phyloP scores from a whole-genome alignment of 2,888 invertebrate species.

The Hedya salicella region DNA sequence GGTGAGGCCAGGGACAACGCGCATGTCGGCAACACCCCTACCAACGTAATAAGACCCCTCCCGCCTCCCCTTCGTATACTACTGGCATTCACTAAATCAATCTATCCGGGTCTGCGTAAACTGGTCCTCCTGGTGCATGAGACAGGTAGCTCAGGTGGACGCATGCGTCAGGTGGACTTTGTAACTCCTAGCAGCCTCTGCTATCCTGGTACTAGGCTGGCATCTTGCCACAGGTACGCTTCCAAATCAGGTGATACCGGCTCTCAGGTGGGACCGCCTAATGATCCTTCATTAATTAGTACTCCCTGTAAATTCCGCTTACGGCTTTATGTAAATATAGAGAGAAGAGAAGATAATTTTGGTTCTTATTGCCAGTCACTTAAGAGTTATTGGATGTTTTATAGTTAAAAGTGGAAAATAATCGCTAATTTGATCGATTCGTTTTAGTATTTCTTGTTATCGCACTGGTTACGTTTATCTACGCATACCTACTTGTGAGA shows the following conservation, averaged over 20 bases:
- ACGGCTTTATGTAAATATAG: neutral
- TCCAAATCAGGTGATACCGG: slow-evolving; percentile 72
- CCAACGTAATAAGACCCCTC: slow-evolving; percentile 42
- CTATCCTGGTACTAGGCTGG: slow-evolving; percentile 81
- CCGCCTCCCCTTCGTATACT: slow-evolving; percentile 45
- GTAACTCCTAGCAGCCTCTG: slow-evolving; percentile 60
- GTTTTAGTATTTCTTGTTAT: slow-evolving; percentile 33
- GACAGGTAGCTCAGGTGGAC: slow-evolving; percentile 78
- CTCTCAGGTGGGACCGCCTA: slow-evolving; percentile 62
- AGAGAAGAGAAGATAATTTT: too few relatives aligned
- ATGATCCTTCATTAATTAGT: slow-evolving; percentile 59
- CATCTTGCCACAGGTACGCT: slow-evolving; percentile 85
- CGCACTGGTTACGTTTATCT: slow-evolving; percentile 31
- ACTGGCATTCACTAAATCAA: slow-evolving; percentile 47
- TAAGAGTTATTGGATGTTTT: neutral
- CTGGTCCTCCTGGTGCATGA: slow-evolving; percentile 52
- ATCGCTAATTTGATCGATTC: slow-evolving; percentile 32
- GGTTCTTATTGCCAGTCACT: neutral
- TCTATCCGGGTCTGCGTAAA: slow-evolving; percentile 53
- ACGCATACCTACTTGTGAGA: too few relatives aligned
- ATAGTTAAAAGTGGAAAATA: neutral
- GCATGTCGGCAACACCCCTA: slow-evolving; percentile 43
- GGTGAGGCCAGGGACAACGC: slow-evolving; percentile 39
- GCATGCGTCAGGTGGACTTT: slow-evolving; percentile 78
- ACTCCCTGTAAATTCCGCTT: slow-evolving; percentile 19